These are phyloP conservation scores for Gila robusta DNA, from an alignment of 2,797 vertebrate genomes.

Conservation along the genomic window DNA sequence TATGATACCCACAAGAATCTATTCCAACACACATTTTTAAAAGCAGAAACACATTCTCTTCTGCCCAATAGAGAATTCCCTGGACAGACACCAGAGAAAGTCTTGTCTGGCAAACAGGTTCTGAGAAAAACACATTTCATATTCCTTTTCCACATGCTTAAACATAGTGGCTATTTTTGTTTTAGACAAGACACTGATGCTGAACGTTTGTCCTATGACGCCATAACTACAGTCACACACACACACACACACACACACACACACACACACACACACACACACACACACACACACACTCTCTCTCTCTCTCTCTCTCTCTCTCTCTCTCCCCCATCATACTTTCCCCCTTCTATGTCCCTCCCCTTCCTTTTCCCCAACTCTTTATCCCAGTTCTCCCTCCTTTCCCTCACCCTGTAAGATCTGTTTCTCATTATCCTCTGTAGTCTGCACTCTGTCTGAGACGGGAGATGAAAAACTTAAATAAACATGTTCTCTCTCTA, in stretches of 20 bases:
- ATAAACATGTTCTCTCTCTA: slow-evolving; percentile 77
- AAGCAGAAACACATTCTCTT: slow-evolving; percentile 33
- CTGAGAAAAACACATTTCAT: slow-evolving; percentile 24
- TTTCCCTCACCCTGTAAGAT: slow-evolving; percentile 69
- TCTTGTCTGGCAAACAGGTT: slow-evolving; percentile 32
- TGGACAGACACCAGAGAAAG: slow-evolving; percentile 31
- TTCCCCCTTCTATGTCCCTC: slow-evolving; percentile 23
- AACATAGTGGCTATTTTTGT: slow-evolving; percentile 1
- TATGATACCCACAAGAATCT: slow-evolving; percentile 31
- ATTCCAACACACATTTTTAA: slow-evolving; percentile 38
- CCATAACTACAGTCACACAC: slow-evolving; percentile 62
- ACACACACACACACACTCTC: too few relatives aligned
- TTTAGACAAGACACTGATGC: slow-evolving; percentile 22
- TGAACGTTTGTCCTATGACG: slow-evolving; percentile 66
- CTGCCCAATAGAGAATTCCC: slow-evolving; percentile 38
- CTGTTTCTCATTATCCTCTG: slow-evolving; percentile 86
- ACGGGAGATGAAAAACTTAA: slow-evolving; percentile 83
- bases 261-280: slow-evolving; percentile 17
- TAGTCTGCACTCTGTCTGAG: slow-evolving; percentile 84
- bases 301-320: too few relatives aligned
- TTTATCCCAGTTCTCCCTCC: slow-evolving; percentile 63
- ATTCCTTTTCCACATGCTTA: slow-evolving; percentile 20
- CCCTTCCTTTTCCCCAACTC: slow-evolving; percentile 47
- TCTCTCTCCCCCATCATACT: slow-evolving; percentile 30
- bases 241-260: too few relatives aligned